Base-by-base conservation (phyloP, 2,113 vertebrate species). In the Leuciscus idus region DNA sequence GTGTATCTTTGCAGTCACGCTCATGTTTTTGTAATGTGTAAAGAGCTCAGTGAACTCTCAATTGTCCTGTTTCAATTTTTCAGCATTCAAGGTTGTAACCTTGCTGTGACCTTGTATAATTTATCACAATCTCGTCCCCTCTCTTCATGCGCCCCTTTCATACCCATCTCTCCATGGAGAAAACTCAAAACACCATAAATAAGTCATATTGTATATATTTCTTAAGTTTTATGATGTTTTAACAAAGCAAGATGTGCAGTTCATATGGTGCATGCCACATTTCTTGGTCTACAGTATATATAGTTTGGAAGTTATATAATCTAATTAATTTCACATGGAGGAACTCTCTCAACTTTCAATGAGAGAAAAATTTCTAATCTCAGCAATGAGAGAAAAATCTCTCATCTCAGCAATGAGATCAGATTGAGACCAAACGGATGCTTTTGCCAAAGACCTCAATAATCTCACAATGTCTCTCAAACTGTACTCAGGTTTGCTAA, bases 81-180 rank as follows among this genome's bases (percentile, higher is more conserved):
- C 77, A 80, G 36, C 77, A 61, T 36, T 61, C 77, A 80, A 36
- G 57, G 77, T 5, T 73, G 36, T 79, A 36, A 79, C 30, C 52
- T 59, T 59, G 52, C 19, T n/a, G 21, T 79, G 55, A 78, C 76
- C 33, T 80, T 80, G 77, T 62, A 21, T 62, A 59, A 80, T 80
- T 80, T 43, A 62, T 80, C 55, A 61, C 33, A 61, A 33, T 43
- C 33, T 43, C 21, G 21, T 26, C 5, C 33, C 23, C 36, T 80
- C 55, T 43, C 33, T 62, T 33, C 23, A 9, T 43, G 36, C 6
- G 6, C 5, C n/a, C 43, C 72, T 26, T 48, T 26, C 21, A 73
- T 39, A n/a, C 10, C 70, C 21, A 11, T 43, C 43, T 75, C 72
- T 75, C 72, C 72, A 75, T 75, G 43, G 43, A 75, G 72, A 75